Conservation (phyloP, 2,797 vertebrate species). For the Helostoma temminkii region DNA sequence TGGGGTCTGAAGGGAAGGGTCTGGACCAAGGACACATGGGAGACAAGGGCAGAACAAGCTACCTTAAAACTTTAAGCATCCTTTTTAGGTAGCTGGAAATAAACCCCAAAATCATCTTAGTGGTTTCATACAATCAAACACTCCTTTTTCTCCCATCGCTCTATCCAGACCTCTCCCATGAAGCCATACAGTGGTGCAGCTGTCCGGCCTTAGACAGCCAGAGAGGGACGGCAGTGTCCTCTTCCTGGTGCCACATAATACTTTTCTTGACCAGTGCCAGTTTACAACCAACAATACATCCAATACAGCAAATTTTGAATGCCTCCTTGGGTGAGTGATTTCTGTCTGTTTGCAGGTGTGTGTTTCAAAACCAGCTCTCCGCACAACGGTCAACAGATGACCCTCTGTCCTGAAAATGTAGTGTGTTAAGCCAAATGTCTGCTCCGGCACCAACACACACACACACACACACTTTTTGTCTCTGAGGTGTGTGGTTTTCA, state of each 20-base stretch:
- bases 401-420: constrained; percentile 16
- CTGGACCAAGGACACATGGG: constrained; percentile 38
- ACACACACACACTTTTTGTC: constrained; percentile 17
- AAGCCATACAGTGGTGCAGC: constrained; percentile 46
- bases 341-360: constrained; percentile 31
- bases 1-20: constrained; percentile 44
- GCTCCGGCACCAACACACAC: constrained; percentile 51
- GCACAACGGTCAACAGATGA: constrained; percentile 40
- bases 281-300: constrained; percentile 77
- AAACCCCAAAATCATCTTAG: constrained; percentile 3
- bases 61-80: constrained; percentile 49
- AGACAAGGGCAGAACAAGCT: constrained; percentile 18
- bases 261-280: constrained; percentile 68
- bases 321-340: constrained; percentile 44
- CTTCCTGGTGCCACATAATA: constrained; percentile 59
- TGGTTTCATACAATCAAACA: constrained; percentile 2
- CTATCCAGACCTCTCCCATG: constrained; percentile 52
- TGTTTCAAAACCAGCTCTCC: constrained; percentile 67
- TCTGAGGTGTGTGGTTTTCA: constrained; percentile 24
- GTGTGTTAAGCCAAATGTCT: constrained; percentile 33
- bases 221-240: constrained; percentile 24
- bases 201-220: constrained; percentile 35
- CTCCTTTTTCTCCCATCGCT: constrained; percentile 37
- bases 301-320: constrained; percentile 50
- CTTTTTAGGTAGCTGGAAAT: constrained; percentile 15